These are phyloP conservation scores for Paralichthys olivaceus DNA, from an alignment of 2,113 vertebrate species.

Conservation along the genomic window DNA sequence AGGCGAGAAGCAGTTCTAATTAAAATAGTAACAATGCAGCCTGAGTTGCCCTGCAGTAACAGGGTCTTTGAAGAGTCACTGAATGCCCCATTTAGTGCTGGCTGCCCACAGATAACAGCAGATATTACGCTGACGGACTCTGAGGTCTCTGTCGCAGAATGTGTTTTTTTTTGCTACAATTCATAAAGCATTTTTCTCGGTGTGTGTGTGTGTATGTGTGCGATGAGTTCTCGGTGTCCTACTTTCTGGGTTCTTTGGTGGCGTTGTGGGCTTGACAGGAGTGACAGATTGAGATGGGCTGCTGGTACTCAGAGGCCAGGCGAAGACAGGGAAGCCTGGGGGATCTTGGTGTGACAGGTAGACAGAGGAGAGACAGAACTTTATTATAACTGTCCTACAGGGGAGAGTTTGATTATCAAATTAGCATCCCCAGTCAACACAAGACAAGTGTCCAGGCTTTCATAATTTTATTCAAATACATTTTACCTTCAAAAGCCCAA, in stretches of 20 bases:
- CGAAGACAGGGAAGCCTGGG: slow-evolving; percentile 72
- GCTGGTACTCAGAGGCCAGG: slow-evolving; percentile 69
- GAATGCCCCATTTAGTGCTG: slow-evolving; percentile 74
- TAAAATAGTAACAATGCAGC: slow-evolving; percentile 77
- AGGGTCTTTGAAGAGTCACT: slow-evolving; percentile 73
- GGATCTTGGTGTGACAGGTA: slow-evolving; percentile 73
- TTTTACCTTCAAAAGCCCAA: slow-evolving; percentile 3
- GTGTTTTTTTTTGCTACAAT: slow-evolving; percentile 42
- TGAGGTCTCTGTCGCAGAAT: slow-evolving; percentile 54
- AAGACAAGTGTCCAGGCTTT: slow-evolving; percentile 21
- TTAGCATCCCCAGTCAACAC: slow-evolving; percentile 35
- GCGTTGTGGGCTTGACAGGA: slow-evolving; percentile 68
- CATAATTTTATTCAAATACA: background rate
- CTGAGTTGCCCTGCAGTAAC: slow-evolving; percentile 65
- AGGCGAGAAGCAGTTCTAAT: slow-evolving; percentile 74
- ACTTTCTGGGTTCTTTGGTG: slow-evolving; percentile 75
- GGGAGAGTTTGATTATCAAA: slow-evolving; percentile 51
- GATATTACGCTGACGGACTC: slow-evolving; percentile 53
- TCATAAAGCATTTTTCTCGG: slow-evolving; percentile 23
- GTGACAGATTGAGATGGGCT: slow-evolving; percentile 78
- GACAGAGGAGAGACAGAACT: slow-evolving; percentile 66
- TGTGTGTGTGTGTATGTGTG: slow-evolving; percentile 29
- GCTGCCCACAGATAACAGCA: slow-evolving; percentile 66
- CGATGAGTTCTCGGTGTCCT: slow-evolving; percentile 66
- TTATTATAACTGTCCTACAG: slow-evolving; percentile 55